Percentiles rank a stretch among this genome's conserved stretches.
Conservation (phyloP, 2,888 invertebrate genomes). For the Chaetoderma sp. region DNA sequence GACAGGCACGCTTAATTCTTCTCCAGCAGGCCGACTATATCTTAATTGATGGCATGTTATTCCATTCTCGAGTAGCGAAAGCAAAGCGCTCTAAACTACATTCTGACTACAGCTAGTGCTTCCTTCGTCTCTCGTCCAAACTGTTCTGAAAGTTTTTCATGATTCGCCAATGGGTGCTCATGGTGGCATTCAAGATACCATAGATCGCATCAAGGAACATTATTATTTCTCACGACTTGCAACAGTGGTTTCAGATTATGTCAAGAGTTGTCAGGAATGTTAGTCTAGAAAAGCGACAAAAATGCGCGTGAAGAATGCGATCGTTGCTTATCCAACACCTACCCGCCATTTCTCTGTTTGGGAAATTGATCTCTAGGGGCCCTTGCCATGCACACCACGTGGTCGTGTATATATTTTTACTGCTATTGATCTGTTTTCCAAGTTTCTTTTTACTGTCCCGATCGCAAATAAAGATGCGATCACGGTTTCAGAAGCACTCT, state of each 20-base stretch:
- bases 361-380: conserved; percentile 35
- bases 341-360: conserved; percentile 33
- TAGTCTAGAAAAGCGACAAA: conserved; percentile 26
- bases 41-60: conserved; percentile 1
- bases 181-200: conserved; percentile 32
- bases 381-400: conserved; percentile 20
- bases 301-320: conserved; percentile 11
- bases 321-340: conserved; percentile 29
- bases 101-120: conserved; percentile 28
- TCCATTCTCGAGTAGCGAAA: conserved; percentile 13
- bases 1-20: conserved; percentile 17
- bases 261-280: conserved; percentile 21
- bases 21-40: conserved; percentile 1
- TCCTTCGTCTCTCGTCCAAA: conserved; percentile 11
- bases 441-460: conserved; percentile 23
- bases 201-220: conserved; percentile 27
- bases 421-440: conserved; percentile 32
- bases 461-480: conserved; percentile 26
- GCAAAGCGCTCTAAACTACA: conserved; percentile 5
- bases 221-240: conserved; percentile 22
- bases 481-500: conserved; percentile 23
- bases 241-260: conserved; percentile 21
- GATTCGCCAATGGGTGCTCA: conserved; percentile 30
- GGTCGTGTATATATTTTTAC: conserved; percentile 34
- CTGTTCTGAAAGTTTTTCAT: conserved; percentile 27